Base-by-base conservation (phyloP, 2,113 vertebrate genomes). In the Microcebus ravelobensis region DNA sequence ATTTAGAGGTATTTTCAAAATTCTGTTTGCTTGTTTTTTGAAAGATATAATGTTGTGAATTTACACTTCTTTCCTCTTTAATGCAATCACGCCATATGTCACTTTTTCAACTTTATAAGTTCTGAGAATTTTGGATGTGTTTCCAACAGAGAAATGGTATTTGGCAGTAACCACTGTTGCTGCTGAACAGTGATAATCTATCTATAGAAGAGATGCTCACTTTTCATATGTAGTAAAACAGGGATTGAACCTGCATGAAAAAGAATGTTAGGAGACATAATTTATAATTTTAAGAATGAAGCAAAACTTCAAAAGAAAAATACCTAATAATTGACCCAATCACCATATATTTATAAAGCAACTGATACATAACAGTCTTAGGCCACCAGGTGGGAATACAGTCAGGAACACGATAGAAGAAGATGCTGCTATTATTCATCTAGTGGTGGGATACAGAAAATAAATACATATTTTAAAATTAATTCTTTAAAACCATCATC, bases 61-160 rank as follows among this genome's bases (percentile, higher is more conserved):
- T 39, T 91, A 87, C 5, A 82, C 23, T 71, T 36, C 17, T 42
- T 80, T 68, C 55, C 34, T 27, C 67, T 95, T 95, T 91, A 86
- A 87, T 52, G 77, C 17, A 70, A 42, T 96, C 29, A 80, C 2
- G 63, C 36, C 67, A 93, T 48, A 81, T 92, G 90, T 34, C 65
- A 96, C n/a, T 97, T 82, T 95, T 95, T 45, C n/a, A 85, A 77
- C 9, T 90, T 96, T 91, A 71, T 67, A 70, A 57, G 2, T 70
- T 45, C 17, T 59, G 59, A 93, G 52, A 71, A 83, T 21, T 73
- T 95, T 92, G 70, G 61, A 89, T 65, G 25, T 63, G 5, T 85
- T 98, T 95, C 55, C 94, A 87, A 67, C 27, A 84, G 70, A 96
- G 63, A 73, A 91, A 42, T 68, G 2, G 10, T 81, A 27, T 97